Conservation (phyloP, 2,888 invertebrate species). For the Lamellibrachia columna region DNA sequence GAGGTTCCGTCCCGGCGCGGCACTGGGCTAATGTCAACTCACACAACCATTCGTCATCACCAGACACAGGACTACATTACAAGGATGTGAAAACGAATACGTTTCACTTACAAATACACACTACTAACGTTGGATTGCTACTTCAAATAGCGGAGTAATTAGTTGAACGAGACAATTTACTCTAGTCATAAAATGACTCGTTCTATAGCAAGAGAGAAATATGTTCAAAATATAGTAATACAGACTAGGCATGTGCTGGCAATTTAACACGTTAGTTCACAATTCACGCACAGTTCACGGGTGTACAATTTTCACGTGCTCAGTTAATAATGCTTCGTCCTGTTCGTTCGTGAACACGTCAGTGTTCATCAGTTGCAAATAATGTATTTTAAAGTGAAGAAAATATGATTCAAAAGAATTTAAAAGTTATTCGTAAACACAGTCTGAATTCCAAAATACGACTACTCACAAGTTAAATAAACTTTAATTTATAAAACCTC, state of each 20-base stretch:
- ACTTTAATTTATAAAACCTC: too few species aligned
- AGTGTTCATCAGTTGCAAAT: too few species aligned
- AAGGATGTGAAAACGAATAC: background rate
- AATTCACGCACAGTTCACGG: background rate
- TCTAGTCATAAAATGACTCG: background rate
- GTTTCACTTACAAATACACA: background rate
- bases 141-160: background rate
- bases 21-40: too few species aligned
- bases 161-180: background rate
- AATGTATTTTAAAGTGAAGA: too few species aligned
- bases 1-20: background rate
- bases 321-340: too few species aligned
- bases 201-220: background rate
- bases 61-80: background rate
- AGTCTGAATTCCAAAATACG: too few species aligned
- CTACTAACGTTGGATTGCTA: background rate
- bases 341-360: too few species aligned
- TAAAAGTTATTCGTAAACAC: too few species aligned
- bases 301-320: too few species aligned
- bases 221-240: background rate
- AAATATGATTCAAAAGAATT: too few species aligned
- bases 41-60: background rate
- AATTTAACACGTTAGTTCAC: background rate
- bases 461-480: too few species aligned
- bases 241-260: background rate